These are phyloP conservation scores for Mus spicilegus DNA, from an alignment of 2,113 vertebrate species.

Conservation along the genomic window DNA sequence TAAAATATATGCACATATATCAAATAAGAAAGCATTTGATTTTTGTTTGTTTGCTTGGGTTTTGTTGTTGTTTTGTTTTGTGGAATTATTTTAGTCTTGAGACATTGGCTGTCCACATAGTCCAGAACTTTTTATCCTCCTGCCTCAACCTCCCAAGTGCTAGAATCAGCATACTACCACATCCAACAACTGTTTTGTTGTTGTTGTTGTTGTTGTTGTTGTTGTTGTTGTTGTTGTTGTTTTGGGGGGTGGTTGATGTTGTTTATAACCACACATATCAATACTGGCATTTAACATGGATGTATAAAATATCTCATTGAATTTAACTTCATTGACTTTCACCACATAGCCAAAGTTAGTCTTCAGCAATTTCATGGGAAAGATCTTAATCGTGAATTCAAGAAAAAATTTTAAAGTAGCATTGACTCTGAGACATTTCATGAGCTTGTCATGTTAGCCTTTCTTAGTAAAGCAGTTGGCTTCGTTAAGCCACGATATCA, in stretches of 20 bases:
- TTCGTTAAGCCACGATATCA: slow-evolving; percentile 21
- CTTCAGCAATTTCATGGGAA: neutral
- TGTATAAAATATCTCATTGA: slow-evolving; percentile 19
- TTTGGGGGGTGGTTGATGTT: neutral
- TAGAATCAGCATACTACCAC: neutral
- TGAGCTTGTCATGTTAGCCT: neutral
- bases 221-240: too few relatives aligned
- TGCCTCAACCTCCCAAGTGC: neutral
- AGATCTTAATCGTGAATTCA: neutral
- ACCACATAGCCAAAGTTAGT: neutral
- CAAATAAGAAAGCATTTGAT: slow-evolving; percentile 31
- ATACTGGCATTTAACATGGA: slow-evolving; percentile 16
- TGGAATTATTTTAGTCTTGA: neutral
- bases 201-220: too few relatives aligned
- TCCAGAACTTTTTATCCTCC: neutral
- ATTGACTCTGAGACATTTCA: neutral
- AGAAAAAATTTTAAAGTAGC: slow-evolving; percentile 43
- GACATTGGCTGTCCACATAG: neutral
- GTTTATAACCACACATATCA: neutral
- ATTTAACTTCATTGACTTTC: slow-evolving; percentile 36
- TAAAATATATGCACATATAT: slow-evolving; percentile 17
- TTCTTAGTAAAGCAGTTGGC: slow-evolving; percentile 22
- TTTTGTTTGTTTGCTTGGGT: neutral
- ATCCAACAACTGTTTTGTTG: too few relatives aligned
- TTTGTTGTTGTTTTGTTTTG: neutral